Evolutionary conservation across 1,140 invertebrate species (phyloP).

Genomic region (Platorchestia sp.): DNA sequence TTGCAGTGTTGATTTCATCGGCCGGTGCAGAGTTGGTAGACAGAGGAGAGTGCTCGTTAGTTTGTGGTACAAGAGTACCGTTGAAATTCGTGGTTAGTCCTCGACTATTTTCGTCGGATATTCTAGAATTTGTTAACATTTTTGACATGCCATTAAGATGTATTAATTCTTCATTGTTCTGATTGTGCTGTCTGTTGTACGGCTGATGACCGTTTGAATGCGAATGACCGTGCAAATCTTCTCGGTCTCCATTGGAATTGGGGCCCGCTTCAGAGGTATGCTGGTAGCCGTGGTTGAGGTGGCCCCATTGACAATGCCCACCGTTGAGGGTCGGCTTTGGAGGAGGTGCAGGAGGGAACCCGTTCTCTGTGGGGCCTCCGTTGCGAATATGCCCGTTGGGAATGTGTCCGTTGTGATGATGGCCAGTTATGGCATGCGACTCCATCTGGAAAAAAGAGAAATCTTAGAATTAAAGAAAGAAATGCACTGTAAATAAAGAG

Average conservation of each 20-base stretch:
- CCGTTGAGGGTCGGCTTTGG: conserved; percentile 21
- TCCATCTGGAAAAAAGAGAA: conserved; percentile 51
- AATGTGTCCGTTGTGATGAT: conserved; percentile 56
- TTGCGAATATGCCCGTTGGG: not conserved
- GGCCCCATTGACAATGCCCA: conserved; percentile 51
- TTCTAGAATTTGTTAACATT: not conserved
- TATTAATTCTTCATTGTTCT: not conserved
- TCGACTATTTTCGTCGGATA: not conserved
- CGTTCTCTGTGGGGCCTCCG: conserved; percentile 43
- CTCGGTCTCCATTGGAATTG: not conserved
- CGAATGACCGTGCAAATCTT: not conserved
- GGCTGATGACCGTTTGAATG: conserved; percentile 6
- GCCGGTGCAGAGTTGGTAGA: not conserved
- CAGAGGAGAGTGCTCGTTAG: not conserved
- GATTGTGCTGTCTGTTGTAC: conserved; percentile 6
- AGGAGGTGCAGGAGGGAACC: conserved; percentile 32
- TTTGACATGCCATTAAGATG: not conserved
- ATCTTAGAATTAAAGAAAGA: not conserved
- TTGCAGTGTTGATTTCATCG: conserved; percentile 23
- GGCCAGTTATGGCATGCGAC: conserved; percentile 59
- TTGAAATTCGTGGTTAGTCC: not conserved
- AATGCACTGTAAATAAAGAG: too few relatives aligned
- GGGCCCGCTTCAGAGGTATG: not conserved
- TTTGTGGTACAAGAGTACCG: conserved; percentile 4
- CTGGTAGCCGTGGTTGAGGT: conserved; percentile 56